Conservation (phyloP, 2,797 vertebrate genomes). For the Paramormyrops hopkinsi region DNA sequence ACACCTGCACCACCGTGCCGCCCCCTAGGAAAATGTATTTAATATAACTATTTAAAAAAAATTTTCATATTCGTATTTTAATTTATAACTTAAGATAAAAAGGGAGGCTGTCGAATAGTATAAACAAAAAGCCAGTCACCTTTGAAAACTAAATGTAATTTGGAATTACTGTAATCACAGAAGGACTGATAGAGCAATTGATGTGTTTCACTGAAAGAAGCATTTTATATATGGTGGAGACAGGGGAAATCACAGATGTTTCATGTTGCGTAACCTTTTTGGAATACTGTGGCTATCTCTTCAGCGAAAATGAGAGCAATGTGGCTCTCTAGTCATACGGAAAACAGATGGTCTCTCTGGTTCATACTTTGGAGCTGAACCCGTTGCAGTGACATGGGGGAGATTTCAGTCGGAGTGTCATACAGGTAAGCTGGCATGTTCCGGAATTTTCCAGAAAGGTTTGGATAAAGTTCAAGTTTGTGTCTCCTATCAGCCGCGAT, state of each 20-base stretch:
- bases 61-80: background rate
- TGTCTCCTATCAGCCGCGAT: background rate
- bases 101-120: background rate
- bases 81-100: background rate
- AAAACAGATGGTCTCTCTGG: slow-evolving; percentile 40
- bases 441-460: slow-evolving; percentile 31
- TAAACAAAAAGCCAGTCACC: background rate
- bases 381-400: slow-evolving; percentile 30
- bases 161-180: background rate
- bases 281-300: slow-evolving; percentile 20
- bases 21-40: slow-evolving; percentile 20
- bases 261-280: slow-evolving; percentile 13
- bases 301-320: slow-evolving; percentile 34
- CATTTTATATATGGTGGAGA: background rate
- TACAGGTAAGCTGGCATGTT: slow-evolving; percentile 35
- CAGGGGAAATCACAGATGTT: background rate
- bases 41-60: slow-evolving; percentile 20
- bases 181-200: background rate
- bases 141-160: background rate
- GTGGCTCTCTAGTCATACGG: slow-evolving; percentile 28
- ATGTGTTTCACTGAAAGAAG: background rate
- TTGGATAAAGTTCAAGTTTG: background rate
- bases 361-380: slow-evolving; percentile 41
- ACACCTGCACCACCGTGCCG: background rate
- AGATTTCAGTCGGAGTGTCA: slow-evolving; percentile 33